phyloP scores from a whole-genome alignment of 2,888 invertebrate genomes.

The Vesta saturnalis region DNA sequence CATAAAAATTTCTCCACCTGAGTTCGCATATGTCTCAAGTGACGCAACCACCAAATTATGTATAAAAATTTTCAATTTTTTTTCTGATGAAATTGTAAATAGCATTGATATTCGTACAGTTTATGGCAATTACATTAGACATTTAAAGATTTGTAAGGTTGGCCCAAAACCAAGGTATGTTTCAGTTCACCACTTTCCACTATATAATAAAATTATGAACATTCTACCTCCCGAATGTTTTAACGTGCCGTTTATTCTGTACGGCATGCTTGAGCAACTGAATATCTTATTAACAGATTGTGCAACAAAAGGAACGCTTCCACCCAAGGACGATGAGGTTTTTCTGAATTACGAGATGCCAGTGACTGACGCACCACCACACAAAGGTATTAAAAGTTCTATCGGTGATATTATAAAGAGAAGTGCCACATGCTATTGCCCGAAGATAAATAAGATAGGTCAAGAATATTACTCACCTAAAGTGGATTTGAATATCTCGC shows the following conservation, averaged over 20 bases:
- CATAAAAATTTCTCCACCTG: constrained; percentile 9
- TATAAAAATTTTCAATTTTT: background rate
- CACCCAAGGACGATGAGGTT: too few species aligned
- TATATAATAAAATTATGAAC: constrained; percentile 24
- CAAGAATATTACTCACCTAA: constrained; percentile 5
- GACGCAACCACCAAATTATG: background rate
- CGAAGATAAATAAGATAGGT: background rate
- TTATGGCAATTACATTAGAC: constrained; percentile 24
- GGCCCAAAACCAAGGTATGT: constrained; percentile 8
- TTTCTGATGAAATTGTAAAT: constrained; percentile 10
- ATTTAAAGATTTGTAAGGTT: constrained; percentile 24
- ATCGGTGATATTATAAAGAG: constrained; percentile 13
- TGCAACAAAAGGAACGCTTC: too few species aligned
- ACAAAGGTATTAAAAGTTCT: constrained; percentile 18
- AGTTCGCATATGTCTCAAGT: background rate
- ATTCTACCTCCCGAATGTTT: constrained; percentile 32
- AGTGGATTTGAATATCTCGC: constrained; percentile 7
- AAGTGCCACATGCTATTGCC: background rate
- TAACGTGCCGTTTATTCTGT: constrained; percentile 15
- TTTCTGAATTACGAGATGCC: background rate
- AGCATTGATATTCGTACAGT: constrained; percentile 10
- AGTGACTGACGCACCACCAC: background rate
- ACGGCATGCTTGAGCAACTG: constrained; percentile 23
- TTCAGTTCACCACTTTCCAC: background rate
- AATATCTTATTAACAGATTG: background rate